Conservation (phyloP, 2,113 vertebrate genomes). For the Gallinago paraguaiae region DNA sequence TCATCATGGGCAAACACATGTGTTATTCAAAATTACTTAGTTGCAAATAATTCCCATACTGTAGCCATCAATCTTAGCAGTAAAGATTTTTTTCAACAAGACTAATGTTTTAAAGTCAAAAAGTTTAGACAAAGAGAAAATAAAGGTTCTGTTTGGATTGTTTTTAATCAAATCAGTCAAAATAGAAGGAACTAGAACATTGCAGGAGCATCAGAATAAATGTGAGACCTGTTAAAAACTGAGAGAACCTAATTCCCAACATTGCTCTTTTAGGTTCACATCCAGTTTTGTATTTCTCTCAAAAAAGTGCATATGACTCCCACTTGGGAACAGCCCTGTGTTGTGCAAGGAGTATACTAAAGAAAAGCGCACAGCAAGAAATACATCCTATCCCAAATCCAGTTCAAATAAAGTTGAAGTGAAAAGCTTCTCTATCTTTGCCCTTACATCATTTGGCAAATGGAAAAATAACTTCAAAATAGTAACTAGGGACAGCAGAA, state of each 20-base stretch:
- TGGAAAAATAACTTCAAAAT: background rate
- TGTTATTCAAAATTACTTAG: background rate
- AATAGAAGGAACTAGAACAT: background rate
- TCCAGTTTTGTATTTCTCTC: background rate
- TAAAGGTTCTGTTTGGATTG: background rate
- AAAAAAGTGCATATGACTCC: background rate
- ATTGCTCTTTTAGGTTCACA: background rate
- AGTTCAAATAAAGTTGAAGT: background rate
- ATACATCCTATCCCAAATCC: background rate
- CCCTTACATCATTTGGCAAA: background rate
- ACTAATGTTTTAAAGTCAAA: background rate
- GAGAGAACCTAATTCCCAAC: background rate
- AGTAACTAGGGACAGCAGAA: background rate
- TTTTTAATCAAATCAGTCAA: background rate
- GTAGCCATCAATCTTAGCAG: background rate
- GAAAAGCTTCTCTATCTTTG: background rate
- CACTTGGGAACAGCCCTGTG: background rate
- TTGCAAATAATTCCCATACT: background rate
- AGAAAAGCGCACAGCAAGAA: background rate
- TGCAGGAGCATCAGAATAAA: background rate
- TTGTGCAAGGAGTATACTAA: background rate
- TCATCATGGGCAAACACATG: background rate
- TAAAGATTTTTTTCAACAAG: background rate
- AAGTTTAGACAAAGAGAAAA: background rate
- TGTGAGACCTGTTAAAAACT: background rate